phyloP scores from a whole-genome alignment of 2,113 vertebrate genomes.

The Osmerus mordax region DNA sequence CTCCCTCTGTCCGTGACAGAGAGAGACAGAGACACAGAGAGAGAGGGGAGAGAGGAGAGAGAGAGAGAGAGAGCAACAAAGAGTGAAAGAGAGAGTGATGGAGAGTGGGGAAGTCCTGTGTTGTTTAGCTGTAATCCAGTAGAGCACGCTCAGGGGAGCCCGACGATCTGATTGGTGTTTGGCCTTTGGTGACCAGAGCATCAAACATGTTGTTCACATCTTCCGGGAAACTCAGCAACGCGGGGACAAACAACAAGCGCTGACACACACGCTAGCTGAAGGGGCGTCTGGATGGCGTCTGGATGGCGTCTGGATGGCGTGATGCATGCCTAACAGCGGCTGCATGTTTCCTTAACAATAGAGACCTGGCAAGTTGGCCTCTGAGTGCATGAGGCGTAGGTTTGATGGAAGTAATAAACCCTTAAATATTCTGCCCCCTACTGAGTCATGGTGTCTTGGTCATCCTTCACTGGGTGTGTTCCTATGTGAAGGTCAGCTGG shows the following conservation, averaged over 20 bases:
- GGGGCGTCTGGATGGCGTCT: neutral
- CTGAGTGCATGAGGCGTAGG: too few species aligned
- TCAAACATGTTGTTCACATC: constrained; percentile 21
- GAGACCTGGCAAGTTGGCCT: too few species aligned
- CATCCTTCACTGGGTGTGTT: too few species aligned
- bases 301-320: too few species aligned
- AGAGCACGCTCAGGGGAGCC: constrained; percentile 37
- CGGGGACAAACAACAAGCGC: constrained; percentile 4
- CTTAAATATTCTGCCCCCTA: too few species aligned
- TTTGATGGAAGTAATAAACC: too few species aligned
- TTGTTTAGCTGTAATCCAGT: constrained; percentile 56
- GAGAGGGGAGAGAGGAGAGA: constrained; percentile 19
- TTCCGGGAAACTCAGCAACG: constrained; percentile 18
- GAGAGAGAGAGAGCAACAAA: constrained; percentile 50
- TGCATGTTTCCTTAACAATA: too few species aligned
- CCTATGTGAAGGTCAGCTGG: too few species aligned
- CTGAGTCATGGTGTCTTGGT: too few species aligned
- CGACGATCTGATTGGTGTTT: constrained; percentile 46
- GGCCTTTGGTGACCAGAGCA: constrained; percentile 9
- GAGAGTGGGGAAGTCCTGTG: constrained; percentile 44
- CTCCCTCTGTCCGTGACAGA: constrained; percentile 11
- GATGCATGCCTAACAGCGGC: too few species aligned
- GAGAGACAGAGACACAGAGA: constrained; percentile 31
- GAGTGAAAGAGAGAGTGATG: too few species aligned
- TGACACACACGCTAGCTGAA: neutral